Percentiles rank a stretch among this genome's conserved stretches.
Evolutionary conservation across 2,888 invertebrate genomes (phyloP).

Genomic region (Augochlorella aurata): DNA sequence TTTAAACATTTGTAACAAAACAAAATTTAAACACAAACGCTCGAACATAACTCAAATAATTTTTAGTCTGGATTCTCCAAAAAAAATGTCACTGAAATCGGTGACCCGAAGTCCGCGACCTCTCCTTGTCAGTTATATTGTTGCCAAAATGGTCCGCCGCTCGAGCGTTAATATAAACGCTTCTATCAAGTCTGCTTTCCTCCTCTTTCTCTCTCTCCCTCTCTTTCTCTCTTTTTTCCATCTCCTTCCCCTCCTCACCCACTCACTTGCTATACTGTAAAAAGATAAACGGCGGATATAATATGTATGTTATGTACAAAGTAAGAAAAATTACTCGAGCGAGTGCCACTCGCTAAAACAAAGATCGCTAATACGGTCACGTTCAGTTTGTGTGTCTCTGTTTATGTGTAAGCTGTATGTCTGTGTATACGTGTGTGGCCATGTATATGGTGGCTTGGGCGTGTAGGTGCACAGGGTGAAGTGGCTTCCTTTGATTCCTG

Average conservation of each 20-base stretch:
- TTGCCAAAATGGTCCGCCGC: too few relatives aligned
- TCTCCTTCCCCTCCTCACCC: not conserved
- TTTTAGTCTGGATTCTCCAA: too few relatives aligned
- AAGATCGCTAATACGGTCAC: conserved; percentile 49
- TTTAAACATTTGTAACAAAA: too few relatives aligned
- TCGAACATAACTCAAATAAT: too few relatives aligned
- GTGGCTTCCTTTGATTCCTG: not conserved
- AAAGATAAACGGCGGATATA: conserved; percentile 46
- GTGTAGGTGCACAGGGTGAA: not conserved
- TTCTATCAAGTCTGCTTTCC: not conserved
- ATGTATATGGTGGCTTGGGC: conserved; percentile 19
- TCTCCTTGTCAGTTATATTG: too few relatives aligned
- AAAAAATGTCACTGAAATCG: too few relatives aligned
- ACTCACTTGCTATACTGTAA: not conserved
- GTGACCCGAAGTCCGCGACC: too few relatives aligned
- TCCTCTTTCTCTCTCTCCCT: not conserved
- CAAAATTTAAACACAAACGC: too few relatives aligned
- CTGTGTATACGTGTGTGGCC: conserved; percentile 17
- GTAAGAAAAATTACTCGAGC: conserved; percentile 34
- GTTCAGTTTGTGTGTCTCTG: conserved; percentile 4
- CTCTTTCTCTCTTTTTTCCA: not conserved
- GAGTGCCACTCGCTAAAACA: conserved; percentile 45
- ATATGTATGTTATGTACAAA: conserved; percentile 5
- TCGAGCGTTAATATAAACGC: not conserved
- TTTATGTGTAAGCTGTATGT: conserved; percentile 23